A percentile compares a stretch with the other conserved stretches of the same genome.
These are phyloP conservation scores for Glyphotaelius pellucidus DNA, from an alignment of 2,888 invertebrate genomes.

Conservation along the genomic window DNA sequence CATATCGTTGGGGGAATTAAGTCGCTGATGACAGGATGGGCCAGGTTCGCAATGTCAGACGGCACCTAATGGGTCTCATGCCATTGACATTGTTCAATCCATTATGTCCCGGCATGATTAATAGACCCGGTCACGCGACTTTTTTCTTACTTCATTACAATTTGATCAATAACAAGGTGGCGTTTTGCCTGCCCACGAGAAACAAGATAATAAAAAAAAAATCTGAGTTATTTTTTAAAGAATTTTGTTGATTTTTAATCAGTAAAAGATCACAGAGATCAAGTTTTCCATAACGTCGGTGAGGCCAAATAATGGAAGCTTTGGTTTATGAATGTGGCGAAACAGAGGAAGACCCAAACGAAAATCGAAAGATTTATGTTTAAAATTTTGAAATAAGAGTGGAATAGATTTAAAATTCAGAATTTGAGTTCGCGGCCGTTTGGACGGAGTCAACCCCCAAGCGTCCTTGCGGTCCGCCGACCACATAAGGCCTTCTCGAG, in stretches of 20 bases:
- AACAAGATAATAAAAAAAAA: no score
- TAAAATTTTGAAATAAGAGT: neutral
- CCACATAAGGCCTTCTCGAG: constrained; percentile 27
- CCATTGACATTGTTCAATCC: constrained; percentile 36
- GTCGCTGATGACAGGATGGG: constrained; percentile 10
- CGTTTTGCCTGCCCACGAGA: neutral
- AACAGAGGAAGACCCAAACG: neutral
- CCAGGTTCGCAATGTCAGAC: constrained; percentile 16
- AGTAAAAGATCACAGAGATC: neutral
- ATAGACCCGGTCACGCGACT: constrained; percentile 38
- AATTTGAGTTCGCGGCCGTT: neutral
- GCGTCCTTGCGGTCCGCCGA: constrained; percentile 52
- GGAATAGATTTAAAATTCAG: neutral
- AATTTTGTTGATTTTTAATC: neutral
- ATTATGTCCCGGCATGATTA: constrained; percentile 30
- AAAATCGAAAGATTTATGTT: neutral
- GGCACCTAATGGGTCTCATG: constrained; percentile 23
- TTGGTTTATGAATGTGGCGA: neutral
- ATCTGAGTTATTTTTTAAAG: neutral
- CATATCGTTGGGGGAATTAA: constrained; percentile 9
- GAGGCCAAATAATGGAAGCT: neutral
- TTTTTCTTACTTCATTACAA: neutral
- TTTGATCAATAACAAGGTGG: neutral
- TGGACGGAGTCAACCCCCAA: neutral
- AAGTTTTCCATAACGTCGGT: neutral